Percentiles rank a stretch among this genome's conserved stretches.
phyloP scores from a whole-genome alignment of 2,888 invertebrate species.

The Heliconius charithonia region DNA sequence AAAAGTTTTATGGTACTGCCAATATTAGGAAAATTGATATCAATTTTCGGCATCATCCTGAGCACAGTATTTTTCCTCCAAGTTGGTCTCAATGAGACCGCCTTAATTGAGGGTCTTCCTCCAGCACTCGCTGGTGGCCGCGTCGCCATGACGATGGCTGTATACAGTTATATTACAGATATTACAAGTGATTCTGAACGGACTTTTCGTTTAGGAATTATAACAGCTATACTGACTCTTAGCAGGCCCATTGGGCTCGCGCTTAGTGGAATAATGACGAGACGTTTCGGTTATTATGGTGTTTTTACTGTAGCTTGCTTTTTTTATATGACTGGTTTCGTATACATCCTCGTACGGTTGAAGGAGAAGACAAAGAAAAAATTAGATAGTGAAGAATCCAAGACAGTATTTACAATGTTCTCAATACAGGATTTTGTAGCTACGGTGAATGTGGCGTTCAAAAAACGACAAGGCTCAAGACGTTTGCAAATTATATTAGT shows the following conservation, averaged over 20 bases:
- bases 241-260: constrained; percentile 81
- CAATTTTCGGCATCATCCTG: constrained; percentile 81
- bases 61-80: constrained; percentile 83
- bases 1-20: constrained; percentile 85
- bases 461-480: constrained; percentile 64
- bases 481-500: constrained; percentile 74
- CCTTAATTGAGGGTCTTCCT: constrained; percentile 82
- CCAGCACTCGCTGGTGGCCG: constrained; percentile 86
- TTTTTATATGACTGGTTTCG: constrained; percentile 74
- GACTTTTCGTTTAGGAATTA: constrained; percentile 85
- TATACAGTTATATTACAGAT: constrained; percentile 86
- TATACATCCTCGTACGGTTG: constrained; percentile 73
- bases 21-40: constrained; percentile 82
- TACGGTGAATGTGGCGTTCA: constrained; percentile 78
- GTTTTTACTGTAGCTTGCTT: constrained; percentile 75
- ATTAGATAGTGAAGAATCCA: constrained; percentile 62
- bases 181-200: constrained; percentile 84
- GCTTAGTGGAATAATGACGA: constrained; percentile 82
- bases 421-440: constrained; percentile 72
- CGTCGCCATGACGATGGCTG: constrained; percentile 84
- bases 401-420: constrained; percentile 66
- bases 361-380: constrained; percentile 68
- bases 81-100: constrained; percentile 82
- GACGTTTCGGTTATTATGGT: constrained; percentile 77
- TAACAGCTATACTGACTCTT: constrained; percentile 81